Evolutionary conservation across 2,888 invertebrate species (phyloP).

Genomic region (Drosophila recens): DNA sequence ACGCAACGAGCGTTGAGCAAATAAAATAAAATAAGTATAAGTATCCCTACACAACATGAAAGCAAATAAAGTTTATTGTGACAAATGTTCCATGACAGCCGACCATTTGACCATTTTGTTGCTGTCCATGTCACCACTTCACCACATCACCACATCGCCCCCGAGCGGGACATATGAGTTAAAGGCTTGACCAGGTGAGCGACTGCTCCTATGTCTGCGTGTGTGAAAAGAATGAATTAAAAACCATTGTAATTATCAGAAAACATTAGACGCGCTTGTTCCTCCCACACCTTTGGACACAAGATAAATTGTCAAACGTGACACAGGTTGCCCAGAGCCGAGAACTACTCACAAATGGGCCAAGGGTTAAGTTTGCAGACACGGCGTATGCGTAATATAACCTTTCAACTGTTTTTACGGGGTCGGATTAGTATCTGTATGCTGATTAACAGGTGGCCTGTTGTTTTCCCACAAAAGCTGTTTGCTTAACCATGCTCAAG

Average conservation of each 20-base stretch:
- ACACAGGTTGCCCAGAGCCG: conserved; percentile 39
- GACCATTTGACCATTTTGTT: conserved; percentile 59
- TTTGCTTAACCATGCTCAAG: conserved; percentile 47
- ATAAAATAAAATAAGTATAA: conserved; percentile 49
- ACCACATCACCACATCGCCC: background rate
- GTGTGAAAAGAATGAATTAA: conserved; percentile 53
- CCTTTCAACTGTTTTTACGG: conserved; percentile 50
- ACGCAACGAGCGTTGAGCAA: conserved; percentile 54
- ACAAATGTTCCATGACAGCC: conserved; percentile 80
- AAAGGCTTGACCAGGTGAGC: conserved; percentile 42
- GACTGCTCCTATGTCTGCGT: conserved; percentile 19
- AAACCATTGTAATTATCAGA: conserved; percentile 74
- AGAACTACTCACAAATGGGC: conserved; percentile 36
- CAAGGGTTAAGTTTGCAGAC: conserved; percentile 37
- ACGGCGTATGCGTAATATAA: conserved; percentile 61
- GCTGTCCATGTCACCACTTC: conserved; percentile 13
- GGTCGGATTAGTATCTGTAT: conserved; percentile 37
- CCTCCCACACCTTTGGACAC: conserved; percentile 22
- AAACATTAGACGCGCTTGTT: conserved; percentile 64
- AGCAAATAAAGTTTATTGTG: conserved; percentile 81
- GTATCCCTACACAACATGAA: conserved; percentile 56
- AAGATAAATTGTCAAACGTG: conserved; percentile 63
- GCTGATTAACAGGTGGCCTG: conserved; percentile 48
- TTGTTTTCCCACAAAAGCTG: conserved; percentile 22
- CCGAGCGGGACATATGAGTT: conserved; percentile 13